These are phyloP conservation scores for Lasioglossum pauxillum DNA, from an alignment of 2,888 invertebrate species.

Conservation along the genomic window DNA sequence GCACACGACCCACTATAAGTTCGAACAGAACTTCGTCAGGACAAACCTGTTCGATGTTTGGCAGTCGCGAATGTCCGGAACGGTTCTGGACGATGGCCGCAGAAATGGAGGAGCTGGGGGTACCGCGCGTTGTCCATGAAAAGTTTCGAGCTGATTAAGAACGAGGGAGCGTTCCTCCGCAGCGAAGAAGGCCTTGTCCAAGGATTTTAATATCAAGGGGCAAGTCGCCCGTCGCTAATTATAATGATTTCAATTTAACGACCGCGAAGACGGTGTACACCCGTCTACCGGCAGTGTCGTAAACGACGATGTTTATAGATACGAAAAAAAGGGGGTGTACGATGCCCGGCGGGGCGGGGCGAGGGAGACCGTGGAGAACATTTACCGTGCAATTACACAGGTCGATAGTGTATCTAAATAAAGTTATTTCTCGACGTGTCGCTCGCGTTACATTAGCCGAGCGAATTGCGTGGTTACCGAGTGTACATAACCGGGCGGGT, in stretches of 20 bases:
- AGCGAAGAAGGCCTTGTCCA: background rate
- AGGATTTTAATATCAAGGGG: constrained; percentile 50
- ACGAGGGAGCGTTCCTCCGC: background rate
- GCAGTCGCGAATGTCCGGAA: background rate
- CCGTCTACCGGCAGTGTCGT: constrained; percentile 58
- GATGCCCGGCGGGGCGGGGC: background rate
- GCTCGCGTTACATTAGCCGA: constrained; percentile 70
- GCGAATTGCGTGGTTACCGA: constrained; percentile 57
- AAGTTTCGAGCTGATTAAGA: constrained; percentile 8
- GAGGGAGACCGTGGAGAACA: constrained; percentile 23
- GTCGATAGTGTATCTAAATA: constrained; percentile 75
- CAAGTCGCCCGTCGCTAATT: constrained; percentile 65
- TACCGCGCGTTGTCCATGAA: background rate
- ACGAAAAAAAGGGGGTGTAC: constrained; percentile 29
- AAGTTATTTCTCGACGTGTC: constrained; percentile 75
- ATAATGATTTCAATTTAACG: constrained; percentile 75
- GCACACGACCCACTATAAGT: too few species aligned
- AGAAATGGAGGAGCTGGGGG: background rate
- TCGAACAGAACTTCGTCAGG: too few species aligned
- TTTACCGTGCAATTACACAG: constrained; percentile 73
- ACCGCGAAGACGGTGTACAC: constrained; percentile 46
- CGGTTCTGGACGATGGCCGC: background rate
- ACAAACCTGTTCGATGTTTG: background rate
- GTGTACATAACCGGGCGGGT: constrained; percentile 27
- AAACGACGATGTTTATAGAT: constrained; percentile 71